These are phyloP conservation scores for Tylochromis polylepis DNA, from an alignment of 2,113 vertebrate genomes.

Conservation along the genomic window DNA sequence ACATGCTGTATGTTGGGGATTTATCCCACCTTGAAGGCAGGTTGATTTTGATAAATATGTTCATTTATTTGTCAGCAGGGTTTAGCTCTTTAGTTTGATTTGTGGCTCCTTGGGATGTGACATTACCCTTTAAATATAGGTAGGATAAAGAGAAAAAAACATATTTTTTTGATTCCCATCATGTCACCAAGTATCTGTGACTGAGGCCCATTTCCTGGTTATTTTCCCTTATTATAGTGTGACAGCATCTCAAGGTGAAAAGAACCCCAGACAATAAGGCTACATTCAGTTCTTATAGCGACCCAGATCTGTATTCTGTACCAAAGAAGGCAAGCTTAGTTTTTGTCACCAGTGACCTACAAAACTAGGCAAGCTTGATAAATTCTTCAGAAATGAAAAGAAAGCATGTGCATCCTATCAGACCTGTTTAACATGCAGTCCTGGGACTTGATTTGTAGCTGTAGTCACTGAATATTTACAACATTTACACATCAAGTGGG, in stretches of 20 bases:
- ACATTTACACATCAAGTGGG: constrained; percentile 45
- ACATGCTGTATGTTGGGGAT: background rate
- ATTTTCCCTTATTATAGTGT: background rate
- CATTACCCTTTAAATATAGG: background rate
- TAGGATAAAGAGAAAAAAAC: background rate
- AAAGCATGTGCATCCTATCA: constrained; percentile 25
- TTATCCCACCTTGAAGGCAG: constrained; percentile 1
- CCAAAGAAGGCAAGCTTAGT: constrained; percentile 44
- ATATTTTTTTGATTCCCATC: background rate
- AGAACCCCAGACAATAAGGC: constrained; percentile 51
- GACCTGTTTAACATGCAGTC: constrained; percentile 43
- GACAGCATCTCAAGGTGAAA: constrained; percentile 60
- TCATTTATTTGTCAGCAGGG: constrained; percentile 2
- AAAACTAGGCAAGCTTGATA: constrained; percentile 69
- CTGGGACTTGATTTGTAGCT: constrained; percentile 54
- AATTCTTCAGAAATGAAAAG: constrained; percentile 61
- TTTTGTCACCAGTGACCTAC: constrained; percentile 72
- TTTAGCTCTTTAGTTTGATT: background rate
- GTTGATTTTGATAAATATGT: constrained; percentile 30
- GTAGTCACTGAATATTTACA: constrained; percentile 61
- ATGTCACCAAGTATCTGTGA: background rate
- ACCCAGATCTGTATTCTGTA: constrained; percentile 66
- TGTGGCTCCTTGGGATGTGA: background rate
- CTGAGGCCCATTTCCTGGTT: constrained; percentile 21
- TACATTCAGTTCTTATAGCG: constrained; percentile 43